Base-by-base conservation (phyloP, 2,888 invertebrate genomes). In the Sicus ferrugineus region DNA sequence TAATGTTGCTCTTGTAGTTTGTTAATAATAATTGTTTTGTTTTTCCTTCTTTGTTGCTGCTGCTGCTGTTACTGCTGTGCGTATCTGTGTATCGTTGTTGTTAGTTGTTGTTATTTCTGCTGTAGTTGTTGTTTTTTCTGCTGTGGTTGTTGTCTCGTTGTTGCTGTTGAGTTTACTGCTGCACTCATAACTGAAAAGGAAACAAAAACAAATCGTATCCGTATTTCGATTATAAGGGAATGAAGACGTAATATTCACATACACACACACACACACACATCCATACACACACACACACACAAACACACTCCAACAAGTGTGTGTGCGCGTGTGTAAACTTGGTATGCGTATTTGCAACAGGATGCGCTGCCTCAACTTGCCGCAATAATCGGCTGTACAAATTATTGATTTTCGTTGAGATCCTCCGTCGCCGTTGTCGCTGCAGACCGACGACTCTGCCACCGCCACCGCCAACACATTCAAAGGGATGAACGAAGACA, bases 371-470 rank as follows among this genome's bases (percentile, higher is more conserved):
- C 26, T 23, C 14, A 14, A 54, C 21, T 26, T 26, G 28, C 21
- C 23, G 34, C 34, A 59, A 59, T 59, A 59, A 59, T 59, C 59
- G 31, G 11, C 19, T 19, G 19, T 59, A 38, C 59, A 59, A 59
- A 59, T 59, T 59, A 59, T 59, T 34, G 59, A 59, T 59, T 59
- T 59, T 59, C 23, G 21, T 59, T 59, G 23, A 21, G 4, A 59
- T 34, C 54, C 16, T 21, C 34, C 28, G 59, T n/a, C 11, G 38
- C 23, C 19, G 21, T 21, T 21, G 14, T 34, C 38, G 38, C 19
- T 34, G 19, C 31, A 59, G 34, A 21, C 59, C 16, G 7, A 34
- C 38, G 11, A 34, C 38, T 11, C 7, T 11, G 5, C 7, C 38
- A 34, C 11, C 11, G 38, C 38, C 38, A 34, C 38, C 38, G 7